Evolutionary conservation across 2,113 vertebrate genomes (phyloP).

Genomic region (Forbesichthys papilliferus): DNA sequence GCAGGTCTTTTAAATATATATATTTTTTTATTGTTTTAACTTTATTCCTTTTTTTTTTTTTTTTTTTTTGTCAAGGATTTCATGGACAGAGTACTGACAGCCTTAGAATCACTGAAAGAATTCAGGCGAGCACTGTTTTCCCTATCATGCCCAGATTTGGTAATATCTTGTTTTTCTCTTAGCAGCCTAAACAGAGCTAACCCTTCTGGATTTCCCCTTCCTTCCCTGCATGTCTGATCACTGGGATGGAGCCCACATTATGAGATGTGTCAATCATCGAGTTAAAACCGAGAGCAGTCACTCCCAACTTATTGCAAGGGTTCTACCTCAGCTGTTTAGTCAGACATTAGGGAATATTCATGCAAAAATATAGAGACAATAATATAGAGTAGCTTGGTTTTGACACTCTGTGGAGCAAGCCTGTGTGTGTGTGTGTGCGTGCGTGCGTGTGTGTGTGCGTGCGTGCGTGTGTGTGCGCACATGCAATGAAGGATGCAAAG

Average conservation of each 20-base stretch:
- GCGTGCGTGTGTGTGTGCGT: constrained; percentile 10
- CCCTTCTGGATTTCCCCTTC: constrained; percentile 9
- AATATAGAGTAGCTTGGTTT: constrained; percentile 68
- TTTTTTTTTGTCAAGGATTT: background rate
- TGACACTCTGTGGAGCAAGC: constrained; percentile 67
- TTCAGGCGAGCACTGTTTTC: constrained; percentile 59
- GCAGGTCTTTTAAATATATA: constrained; percentile 60
- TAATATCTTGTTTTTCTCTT: background rate
- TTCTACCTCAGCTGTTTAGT: constrained; percentile 83
- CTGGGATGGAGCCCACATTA: constrained; percentile 68
- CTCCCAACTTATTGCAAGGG: constrained; percentile 76
- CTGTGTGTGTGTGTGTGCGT: constrained; percentile 14
- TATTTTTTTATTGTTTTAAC: constrained; percentile 27
- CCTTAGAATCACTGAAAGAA: constrained; percentile 60
- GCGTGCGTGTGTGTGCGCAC: constrained; percentile 8
- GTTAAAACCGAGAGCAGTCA: constrained; percentile 56
- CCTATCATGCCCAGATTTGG: constrained; percentile 37
- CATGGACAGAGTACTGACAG: constrained; percentile 32
- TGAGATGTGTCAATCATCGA: constrained; percentile 60
- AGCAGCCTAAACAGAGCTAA: constrained; percentile 6
- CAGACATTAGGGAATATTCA: constrained; percentile 79
- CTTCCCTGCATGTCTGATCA: constrained; percentile 67
- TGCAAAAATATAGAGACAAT: constrained; percentile 72
- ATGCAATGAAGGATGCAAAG: constrained; percentile 78
- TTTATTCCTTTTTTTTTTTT: constrained; percentile 36